Evolutionary conservation across 1,140 invertebrate species (phyloP).

Genomic region (Plectus sambesii): DNA sequence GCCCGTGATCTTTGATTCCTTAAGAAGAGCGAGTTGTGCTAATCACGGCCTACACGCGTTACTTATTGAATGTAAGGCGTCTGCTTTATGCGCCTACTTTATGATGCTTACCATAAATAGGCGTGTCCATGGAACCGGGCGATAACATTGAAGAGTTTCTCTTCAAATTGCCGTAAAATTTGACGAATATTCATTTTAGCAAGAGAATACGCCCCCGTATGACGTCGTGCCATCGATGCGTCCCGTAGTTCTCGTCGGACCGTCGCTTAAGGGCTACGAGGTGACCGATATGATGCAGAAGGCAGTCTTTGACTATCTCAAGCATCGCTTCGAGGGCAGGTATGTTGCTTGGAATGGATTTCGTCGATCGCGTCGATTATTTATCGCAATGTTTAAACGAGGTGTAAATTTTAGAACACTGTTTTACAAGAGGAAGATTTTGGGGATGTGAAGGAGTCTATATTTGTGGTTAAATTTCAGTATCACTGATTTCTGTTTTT

Average conservation of each 20-base stretch:
- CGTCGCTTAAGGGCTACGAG: conserved; percentile 95
- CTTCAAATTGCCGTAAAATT: not conserved
- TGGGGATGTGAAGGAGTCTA: not conserved
- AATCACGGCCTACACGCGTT: too few relatives aligned
- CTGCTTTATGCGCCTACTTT: too few relatives aligned
- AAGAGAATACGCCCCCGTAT: conserved; percentile 90
- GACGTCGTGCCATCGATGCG: conserved; percentile 99
- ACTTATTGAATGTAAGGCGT: too few relatives aligned
- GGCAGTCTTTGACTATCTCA: conserved; percentile 92
- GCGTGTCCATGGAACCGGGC: not conserved
- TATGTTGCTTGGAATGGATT: conserved; percentile 9
- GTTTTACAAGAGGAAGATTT: not conserved
- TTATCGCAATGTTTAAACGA: too few relatives aligned
- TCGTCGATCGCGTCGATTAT: not conserved
- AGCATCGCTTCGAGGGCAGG: conserved; percentile 42
- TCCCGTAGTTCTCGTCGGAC: conserved; percentile 92
- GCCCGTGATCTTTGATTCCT: too few relatives aligned
- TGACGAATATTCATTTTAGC: conserved; percentile 51
- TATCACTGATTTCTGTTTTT: not conserved
- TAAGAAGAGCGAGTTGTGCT: too few relatives aligned
- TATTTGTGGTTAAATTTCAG: too few relatives aligned
- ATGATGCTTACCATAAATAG: too few relatives aligned
- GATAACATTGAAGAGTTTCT: not conserved
- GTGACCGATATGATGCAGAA: conserved; percentile 99
- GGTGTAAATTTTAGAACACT: too few relatives aligned